Evolutionary conservation across 1,140 invertebrate genomes (phyloP), one percentile per base, ranked within the genome.

Genomic region (Ectropis grisescens): DNA sequence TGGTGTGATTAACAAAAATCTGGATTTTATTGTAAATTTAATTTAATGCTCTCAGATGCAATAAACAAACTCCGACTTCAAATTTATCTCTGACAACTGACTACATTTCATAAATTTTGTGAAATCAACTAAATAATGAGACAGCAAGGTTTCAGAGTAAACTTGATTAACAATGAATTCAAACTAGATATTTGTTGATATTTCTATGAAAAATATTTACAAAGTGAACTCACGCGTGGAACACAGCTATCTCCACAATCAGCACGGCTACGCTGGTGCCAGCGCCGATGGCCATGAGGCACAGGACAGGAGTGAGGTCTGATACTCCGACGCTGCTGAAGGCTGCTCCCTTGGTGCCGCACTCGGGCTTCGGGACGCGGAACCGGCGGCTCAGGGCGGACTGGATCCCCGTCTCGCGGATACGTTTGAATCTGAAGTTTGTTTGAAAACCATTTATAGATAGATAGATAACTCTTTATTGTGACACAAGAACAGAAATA

Each of bases 241-340:
- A n/a, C n/a, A n/a, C n/a, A n/a, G n/a, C 2, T 11, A 67, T 47
- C 45, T 75, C 70, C 1, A 53, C 8, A 2, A 54, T 2, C 8
- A 56, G 10, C 13, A 69, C 61, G 1, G 33, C 4, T 5, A 65
- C 19, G 1, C 66, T 56, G 2, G 55, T 13, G 0, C 27, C 29
- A 4, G 59, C 33, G 1, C 74, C 74, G 25, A 66, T 68, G 13
- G 66, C 11, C 59, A 70, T 72, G 4, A 76, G 48, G 1, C 62
- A 11, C 1, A 74, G 30, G 0, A 75, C 65, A 0, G 69, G 65
- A 6, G 38, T 42, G 12, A 72, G 29, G 14, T 75, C 64, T n/a
- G 55, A 12, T 0, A 76, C 14, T 0, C 69, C 61, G 2, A 75
- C 71, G 19, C 67, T 74, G 41, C 47, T 68, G 42, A 79, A 79